Percentiles rank a stretch among this genome's conserved stretches.
Conservation (phyloP, 30 jellyfish, hydroid and myxozoan species). For the Haliclystus octoradiatus region DNA sequence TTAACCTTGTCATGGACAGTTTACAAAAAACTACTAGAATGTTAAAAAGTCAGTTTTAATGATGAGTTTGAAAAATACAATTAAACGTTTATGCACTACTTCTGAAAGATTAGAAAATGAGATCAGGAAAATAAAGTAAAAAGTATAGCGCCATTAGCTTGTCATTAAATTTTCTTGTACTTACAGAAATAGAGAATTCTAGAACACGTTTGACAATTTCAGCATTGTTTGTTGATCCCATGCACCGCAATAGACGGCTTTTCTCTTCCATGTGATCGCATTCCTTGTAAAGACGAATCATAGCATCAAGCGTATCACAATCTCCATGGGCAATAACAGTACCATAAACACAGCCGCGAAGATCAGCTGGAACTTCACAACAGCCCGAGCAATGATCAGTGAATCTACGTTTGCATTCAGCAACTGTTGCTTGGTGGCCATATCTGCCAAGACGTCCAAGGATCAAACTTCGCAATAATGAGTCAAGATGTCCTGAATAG, state of each 20-base stretch:
- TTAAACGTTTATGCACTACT: too few relatives aligned
- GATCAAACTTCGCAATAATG: slow-evolving; percentile 62
- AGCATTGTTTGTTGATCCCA: slow-evolving; percentile 67
- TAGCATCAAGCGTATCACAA: slow-evolving; percentile 40
- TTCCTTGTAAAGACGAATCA: slow-evolving; percentile 50
- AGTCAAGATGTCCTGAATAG: slow-evolving; percentile 61
- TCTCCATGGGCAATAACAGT: slow-evolving; percentile 71
- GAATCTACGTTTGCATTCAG: slow-evolving; percentile 47
- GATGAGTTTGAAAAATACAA: too few relatives aligned
- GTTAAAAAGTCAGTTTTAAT: too few relatives aligned
- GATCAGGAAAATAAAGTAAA: too few relatives aligned
- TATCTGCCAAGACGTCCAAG: slow-evolving; percentile 51
- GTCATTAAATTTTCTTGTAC: too few relatives aligned
- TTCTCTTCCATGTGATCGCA: slow-evolving; percentile 80
- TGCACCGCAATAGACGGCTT: slow-evolving; percentile 46
- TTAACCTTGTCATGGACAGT: too few relatives aligned
- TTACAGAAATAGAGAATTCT: slow-evolving; percentile 75
- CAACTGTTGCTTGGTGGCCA: slow-evolving; percentile 64
- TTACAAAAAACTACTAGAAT: too few relatives aligned
- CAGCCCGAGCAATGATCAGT: slow-evolving; percentile 65
- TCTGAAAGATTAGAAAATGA: too few relatives aligned
- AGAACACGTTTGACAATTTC: slow-evolving; percentile 51
- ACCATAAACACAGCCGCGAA: slow-evolving; percentile 74
- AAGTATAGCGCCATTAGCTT: too few relatives aligned
- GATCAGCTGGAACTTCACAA: slow-evolving; percentile 59